Base-by-base conservation (phyloP, 2,888 invertebrate genomes). In the Vandiemenella viatica region DNA sequence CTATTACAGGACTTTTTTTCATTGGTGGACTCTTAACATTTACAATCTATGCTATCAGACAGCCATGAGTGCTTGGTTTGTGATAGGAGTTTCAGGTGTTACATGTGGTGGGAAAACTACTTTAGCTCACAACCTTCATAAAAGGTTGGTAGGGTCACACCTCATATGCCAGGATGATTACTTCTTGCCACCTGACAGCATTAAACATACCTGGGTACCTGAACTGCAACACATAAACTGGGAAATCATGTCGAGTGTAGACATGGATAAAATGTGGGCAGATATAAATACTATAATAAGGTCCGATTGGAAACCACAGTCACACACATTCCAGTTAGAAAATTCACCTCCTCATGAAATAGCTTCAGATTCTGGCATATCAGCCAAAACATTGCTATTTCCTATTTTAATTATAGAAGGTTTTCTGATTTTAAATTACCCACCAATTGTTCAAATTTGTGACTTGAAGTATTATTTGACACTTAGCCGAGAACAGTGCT, bases 61-160 rank as follows among this genome's bases (percentile, higher is more conserved):
- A 40, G 40, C 40, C 40, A 5, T 40, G 7, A 1, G 3, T 20
- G 21, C 15, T 45, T 76, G 74, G 74, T 57, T 76, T 37, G 66
- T 81, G 46, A 66, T 83, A 50, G 87, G 85, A 6, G 74, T 89
- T 55, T 79, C 83, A 37, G 86, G 90, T 1, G 82, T 83, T 1
- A 89, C 89, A 0, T 85, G 85, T 59, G 83, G 86, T 17, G 90
- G 90, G 0, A 90, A 90, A 67, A 83, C 86, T 0, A 80, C 83
- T 0, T 61, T 87, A 32, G 75, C 84, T 0, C 71, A 70, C 46
- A 67, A 68, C 49, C 61, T 89, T 16, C 66, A 63, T 5, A 60
- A 66, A 1, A 60, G 55, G 21, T 63, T 74, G 2, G 63, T 70
- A 1, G 60, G 63, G 47, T 65, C 68, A 20, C 56, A 62, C 45